phyloP scores from a whole-genome alignment of 2,113 vertebrate species.

The Mormyrus iriodes region DNA sequence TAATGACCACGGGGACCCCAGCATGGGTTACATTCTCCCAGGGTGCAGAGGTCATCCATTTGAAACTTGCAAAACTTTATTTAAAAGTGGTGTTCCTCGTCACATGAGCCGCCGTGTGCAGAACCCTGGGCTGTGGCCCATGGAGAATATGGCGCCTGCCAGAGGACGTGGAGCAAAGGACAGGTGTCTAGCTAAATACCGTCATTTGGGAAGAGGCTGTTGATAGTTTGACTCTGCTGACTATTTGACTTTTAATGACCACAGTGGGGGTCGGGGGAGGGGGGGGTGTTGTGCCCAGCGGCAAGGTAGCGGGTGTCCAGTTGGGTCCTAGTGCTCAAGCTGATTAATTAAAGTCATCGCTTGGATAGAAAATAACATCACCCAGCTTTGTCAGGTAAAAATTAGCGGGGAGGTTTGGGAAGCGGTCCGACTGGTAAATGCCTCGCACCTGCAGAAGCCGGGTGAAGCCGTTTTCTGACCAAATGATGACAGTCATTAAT shows the following conservation, averaged over 20 bases:
- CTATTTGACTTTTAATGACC: conserved; percentile 1
- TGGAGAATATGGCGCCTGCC: background rate
- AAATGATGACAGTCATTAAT: background rate
- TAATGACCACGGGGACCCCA: conserved; percentile 42
- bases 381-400: background rate
- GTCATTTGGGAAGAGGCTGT: background rate
- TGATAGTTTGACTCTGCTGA: background rate
- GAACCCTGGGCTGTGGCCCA: background rate
- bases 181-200: background rate
- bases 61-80: background rate
- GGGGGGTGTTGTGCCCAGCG: background rate
- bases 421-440: background rate
- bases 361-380: conserved; percentile 6
- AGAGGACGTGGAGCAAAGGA: background rate
- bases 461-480: background rate
- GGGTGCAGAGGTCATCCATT: background rate
- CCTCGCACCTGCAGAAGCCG: background rate
- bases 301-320: background rate
- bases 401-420: background rate
- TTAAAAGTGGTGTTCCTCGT: background rate
- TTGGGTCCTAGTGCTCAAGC: background rate
- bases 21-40: conserved; percentile 41
- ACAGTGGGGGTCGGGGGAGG: background rate
- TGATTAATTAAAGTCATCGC: conserved; percentile 1
- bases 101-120: background rate